A percentile compares a stretch with the other conserved stretches of the same genome.
These are phyloP conservation scores for Carollia perspicillata DNA, from an alignment of 2,113 vertebrate species.

Conservation along the genomic window DNA sequence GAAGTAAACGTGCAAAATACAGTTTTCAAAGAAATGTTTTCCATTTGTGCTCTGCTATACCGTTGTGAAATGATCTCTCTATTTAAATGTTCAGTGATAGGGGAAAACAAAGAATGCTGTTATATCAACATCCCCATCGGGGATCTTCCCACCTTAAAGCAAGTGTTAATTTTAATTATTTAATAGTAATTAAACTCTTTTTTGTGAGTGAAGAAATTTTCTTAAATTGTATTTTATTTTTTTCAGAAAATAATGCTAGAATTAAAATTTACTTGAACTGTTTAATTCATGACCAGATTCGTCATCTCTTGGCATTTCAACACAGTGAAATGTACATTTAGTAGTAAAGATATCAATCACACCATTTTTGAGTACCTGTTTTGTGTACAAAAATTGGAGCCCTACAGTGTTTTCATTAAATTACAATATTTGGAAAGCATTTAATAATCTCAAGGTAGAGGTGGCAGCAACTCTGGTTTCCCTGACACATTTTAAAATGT, in stretches of 20 bases:
- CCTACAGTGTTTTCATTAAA: not conserved
- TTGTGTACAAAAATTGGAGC: not conserved
- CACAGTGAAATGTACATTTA: not conserved
- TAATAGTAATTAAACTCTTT: not conserved
- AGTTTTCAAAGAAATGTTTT: not conserved
- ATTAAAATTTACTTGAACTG: not conserved
- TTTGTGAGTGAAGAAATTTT: not conserved
- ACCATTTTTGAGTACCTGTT: not conserved
- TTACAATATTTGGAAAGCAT: not conserved
- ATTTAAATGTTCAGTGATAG: not conserved
- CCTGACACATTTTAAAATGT: not conserved
- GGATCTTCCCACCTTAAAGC: not conserved
- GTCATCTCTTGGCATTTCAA: not conserved
- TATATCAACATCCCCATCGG: not conserved
- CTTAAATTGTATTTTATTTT: not conserved
- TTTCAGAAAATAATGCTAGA: not conserved
- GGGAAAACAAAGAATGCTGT: not conserved
- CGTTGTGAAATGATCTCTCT: not conserved
- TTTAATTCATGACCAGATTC: not conserved
- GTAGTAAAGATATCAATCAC: not conserved
- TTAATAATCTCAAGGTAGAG: not conserved
- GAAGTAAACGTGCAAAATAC: conserved; percentile 18
- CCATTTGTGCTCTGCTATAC: not conserved
- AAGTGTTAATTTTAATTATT: not conserved
- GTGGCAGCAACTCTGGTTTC: not conserved